Conservation (phyloP, 2,113 vertebrate species). For the Chamaetylas fuelleborni region DNA sequence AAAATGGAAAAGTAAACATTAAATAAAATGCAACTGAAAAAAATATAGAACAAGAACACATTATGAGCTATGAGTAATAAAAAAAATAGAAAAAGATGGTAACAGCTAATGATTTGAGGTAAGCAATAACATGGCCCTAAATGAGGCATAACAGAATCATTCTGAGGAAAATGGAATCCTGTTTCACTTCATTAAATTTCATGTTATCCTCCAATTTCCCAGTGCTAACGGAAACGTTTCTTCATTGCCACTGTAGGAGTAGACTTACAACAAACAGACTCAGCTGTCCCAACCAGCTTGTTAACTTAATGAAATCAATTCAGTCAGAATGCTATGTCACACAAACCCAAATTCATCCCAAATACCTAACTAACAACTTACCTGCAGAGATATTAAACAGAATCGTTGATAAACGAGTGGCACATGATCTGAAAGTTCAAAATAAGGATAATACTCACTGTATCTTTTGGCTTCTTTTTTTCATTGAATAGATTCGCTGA, state of each 20-base stretch:
- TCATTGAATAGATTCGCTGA: background rate
- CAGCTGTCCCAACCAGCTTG: background rate
- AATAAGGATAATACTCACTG: background rate
- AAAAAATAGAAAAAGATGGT: background rate
- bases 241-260: background rate
- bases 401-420: background rate
- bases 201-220: conserved; percentile 11
- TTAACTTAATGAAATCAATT: background rate
- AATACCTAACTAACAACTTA: background rate
- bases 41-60: background rate
- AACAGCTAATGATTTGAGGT: background rate
- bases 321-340: background rate
- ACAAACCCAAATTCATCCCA: background rate
- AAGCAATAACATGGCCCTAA: background rate
- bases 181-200: conserved; percentile 19
- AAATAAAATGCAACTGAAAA: background rate
- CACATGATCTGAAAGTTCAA: background rate
- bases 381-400: background rate
- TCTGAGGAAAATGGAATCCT: background rate
- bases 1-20: background rate
- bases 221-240: background rate
- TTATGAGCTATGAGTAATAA: background rate
- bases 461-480: background rate
- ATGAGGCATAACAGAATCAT: background rate
- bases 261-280: background rate